Conservation (phyloP, 2,888 invertebrate species). For the Hirtodrosophila alboralis region DNA sequence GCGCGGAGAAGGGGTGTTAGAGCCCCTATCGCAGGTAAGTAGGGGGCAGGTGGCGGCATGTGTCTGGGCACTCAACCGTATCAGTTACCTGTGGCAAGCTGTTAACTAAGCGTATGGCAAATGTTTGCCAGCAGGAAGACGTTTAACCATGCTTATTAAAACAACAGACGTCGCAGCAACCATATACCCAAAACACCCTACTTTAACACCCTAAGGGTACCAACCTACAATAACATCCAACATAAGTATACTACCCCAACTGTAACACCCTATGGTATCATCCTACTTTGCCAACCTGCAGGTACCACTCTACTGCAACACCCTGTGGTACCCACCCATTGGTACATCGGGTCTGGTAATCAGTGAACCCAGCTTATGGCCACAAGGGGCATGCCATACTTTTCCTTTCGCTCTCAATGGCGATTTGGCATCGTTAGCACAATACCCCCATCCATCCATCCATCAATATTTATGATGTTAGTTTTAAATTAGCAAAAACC, state of each 20-base stretch:
- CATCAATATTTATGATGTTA: constrained; percentile 78
- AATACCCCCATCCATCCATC: constrained; percentile 27
- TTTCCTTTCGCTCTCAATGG: constrained; percentile 62
- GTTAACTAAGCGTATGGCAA: constrained; percentile 78
- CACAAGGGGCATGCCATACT: constrained; percentile 76
- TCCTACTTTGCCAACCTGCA: too few species aligned
- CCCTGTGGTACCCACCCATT: too few species aligned
- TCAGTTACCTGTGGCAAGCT: constrained; percentile 75
- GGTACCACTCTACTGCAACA: constrained; percentile 1
- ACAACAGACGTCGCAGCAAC: constrained; percentile 43
- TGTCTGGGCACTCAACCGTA: constrained; percentile 66
- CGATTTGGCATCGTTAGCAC: constrained; percentile 43
- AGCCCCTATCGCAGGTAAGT: neutral
- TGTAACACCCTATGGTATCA: neutral
- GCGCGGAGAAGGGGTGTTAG: constrained; percentile 17
- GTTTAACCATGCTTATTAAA: constrained; percentile 69
- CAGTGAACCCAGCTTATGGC: constrained; percentile 58
- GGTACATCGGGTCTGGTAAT: constrained; percentile 21
- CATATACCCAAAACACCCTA: constrained; percentile 1
- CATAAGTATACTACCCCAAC: too few species aligned
- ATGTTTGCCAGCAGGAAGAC: constrained; percentile 77
- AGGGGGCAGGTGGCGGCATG: neutral
- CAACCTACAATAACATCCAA: too few species aligned
- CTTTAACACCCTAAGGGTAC: neutral
- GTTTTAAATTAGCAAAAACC: constrained; percentile 75